Evolutionary conservation across 2,888 invertebrate species (phyloP).

Genomic region (Drosophila prostipennis): DNA sequence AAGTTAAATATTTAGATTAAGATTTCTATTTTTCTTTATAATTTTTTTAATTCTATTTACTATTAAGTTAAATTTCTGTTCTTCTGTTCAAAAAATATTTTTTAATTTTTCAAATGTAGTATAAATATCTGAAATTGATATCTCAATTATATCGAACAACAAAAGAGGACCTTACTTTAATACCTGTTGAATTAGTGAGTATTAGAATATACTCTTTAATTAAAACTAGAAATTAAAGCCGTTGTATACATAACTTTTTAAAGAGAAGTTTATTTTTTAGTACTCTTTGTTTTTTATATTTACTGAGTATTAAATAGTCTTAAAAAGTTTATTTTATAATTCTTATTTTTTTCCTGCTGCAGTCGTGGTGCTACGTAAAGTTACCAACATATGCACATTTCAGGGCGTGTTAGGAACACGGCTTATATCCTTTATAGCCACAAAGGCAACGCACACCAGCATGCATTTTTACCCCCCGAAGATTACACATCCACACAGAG

Average conservation of each 20-base stretch:
- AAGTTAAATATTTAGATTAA: neutral
- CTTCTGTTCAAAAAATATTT: neutral
- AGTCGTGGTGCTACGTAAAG: conserved; percentile 40
- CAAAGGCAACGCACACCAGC: conserved; percentile 48
- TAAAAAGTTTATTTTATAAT: neutral
- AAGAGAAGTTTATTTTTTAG: too few species aligned
- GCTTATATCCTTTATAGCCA: conserved; percentile 45
- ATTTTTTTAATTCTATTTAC: too few species aligned
- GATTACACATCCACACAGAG: conserved; percentile 49
- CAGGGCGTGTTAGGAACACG: conserved; percentile 39
- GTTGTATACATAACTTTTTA: too few species aligned
- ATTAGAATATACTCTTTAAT: too few species aligned
- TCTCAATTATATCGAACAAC: too few species aligned
- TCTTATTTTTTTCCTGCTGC: conserved; percentile 8
- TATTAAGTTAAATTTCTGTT: too few species aligned
- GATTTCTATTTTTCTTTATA: too few species aligned
- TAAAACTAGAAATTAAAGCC: too few species aligned
- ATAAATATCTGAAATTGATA: too few species aligned
- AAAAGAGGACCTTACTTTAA: too few species aligned
- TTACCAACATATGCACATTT: conserved; percentile 23
- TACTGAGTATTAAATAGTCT: neutral
- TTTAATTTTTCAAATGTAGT: neutral
- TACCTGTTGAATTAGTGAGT: too few species aligned
- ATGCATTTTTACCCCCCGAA: conserved; percentile 55
- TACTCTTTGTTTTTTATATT: neutral